Conservation (phyloP, 2,888 invertebrate species). For the Acronicta aceris region DNA sequence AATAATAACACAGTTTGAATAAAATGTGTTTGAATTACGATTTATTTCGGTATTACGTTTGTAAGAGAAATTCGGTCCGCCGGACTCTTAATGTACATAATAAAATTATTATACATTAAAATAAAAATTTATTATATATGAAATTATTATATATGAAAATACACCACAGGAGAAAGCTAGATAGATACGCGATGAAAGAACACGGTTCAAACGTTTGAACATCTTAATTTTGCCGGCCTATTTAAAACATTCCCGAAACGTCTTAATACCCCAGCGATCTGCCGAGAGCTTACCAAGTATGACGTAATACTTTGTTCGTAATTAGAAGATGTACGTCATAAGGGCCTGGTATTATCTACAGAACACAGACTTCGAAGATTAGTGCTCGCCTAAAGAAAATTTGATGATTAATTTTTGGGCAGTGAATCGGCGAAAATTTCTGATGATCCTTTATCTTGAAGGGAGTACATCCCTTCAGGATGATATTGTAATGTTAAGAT, state of each 20-base stretch:
- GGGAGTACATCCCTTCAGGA: not conserved
- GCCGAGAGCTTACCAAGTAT: slow-evolving; percentile 2
- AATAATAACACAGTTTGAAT: too few relatives aligned
- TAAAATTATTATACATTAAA: too few relatives aligned
- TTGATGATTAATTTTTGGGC: slow-evolving; percentile 42
- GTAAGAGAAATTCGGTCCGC: too few relatives aligned
- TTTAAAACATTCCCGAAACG: not conserved
- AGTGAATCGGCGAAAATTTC: slow-evolving; percentile 34
- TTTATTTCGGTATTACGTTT: too few relatives aligned
- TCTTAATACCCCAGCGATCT: slow-evolving; percentile 27
- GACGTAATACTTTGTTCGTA: slow-evolving; percentile 31
- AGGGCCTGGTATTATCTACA: slow-evolving; percentile 33
- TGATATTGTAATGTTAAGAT: slow-evolving; percentile 1
- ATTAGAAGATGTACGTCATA: slow-evolving; percentile 33
- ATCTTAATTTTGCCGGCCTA: not conserved
- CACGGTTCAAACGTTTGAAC: too few relatives aligned
- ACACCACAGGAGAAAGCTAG: too few relatives aligned
- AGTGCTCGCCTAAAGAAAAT: slow-evolving; percentile 32
- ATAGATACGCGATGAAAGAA: too few relatives aligned
- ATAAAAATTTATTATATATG: too few relatives aligned
- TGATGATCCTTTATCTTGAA: slow-evolving; percentile 15
- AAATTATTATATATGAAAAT: too few relatives aligned
- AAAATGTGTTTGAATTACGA: too few relatives aligned
- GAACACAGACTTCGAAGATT: slow-evolving; percentile 22
- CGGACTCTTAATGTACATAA: too few relatives aligned